Evolutionary conservation across 2,113 vertebrate genomes (phyloP).

Genomic region (Stegostoma tigrinum): DNA sequence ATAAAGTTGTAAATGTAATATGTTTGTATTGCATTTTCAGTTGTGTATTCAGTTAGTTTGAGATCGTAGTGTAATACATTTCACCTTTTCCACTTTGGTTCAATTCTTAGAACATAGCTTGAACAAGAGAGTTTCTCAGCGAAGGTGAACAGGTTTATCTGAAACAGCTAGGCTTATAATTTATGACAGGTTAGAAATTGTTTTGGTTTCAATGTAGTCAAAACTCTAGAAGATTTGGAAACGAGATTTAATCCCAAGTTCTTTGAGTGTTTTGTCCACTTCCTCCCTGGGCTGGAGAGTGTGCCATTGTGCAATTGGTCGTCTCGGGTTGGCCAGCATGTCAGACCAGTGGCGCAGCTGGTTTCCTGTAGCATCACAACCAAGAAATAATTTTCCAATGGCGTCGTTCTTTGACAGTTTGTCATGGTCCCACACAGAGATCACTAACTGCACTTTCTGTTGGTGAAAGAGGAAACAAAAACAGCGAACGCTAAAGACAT

Average conservation of each 20-base stretch:
- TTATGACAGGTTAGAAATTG: background rate
- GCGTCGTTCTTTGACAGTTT: constrained; percentile 75
- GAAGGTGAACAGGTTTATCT: background rate
- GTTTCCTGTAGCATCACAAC: constrained; percentile 70
- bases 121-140: background rate
- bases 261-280: constrained; percentile 61
- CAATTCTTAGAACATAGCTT: background rate
- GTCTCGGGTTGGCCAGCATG: constrained; percentile 83
- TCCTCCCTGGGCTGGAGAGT: constrained; percentile 67
- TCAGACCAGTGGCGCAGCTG: constrained; percentile 89
- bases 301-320: constrained; percentile 89
- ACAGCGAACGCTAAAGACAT: background rate
- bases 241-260: constrained; percentile 58
- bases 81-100: background rate
- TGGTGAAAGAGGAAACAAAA: background rate
- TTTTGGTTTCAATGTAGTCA: background rate
- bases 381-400: constrained; percentile 81
- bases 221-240: constrained; percentile 37
- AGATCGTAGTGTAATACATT: background rate
- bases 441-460: constrained; percentile 80
- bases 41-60: background rate
- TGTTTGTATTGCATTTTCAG: background rate
- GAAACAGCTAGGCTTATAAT: background rate
- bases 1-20: background rate
- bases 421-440: constrained; percentile 86